phyloP scores from a whole-genome alignment of 2,113 vertebrate species.

The Lepisosteus oculatus region DNA sequence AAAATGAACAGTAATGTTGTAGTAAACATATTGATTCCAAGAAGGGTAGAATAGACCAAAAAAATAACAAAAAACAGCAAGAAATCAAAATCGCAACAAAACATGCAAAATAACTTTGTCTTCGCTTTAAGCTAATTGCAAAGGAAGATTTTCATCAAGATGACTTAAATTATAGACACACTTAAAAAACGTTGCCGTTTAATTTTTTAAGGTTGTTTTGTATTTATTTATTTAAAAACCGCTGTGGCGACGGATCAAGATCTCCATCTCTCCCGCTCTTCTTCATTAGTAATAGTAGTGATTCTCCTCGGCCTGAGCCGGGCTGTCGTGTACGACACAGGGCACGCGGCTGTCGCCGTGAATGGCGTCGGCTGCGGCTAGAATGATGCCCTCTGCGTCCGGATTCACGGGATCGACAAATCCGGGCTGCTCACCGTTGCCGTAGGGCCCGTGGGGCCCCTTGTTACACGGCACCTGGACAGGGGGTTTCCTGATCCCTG shows the following conservation, averaged over 20 bases:
- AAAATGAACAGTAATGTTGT: too few species aligned
- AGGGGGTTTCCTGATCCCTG: neutral
- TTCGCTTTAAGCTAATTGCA: neutral
- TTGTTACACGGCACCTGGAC: neutral
- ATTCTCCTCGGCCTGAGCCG: neutral
- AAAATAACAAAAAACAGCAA: too few species aligned
- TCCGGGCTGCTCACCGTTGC: neutral
- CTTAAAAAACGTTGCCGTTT: neutral
- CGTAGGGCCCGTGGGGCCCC: neutral
- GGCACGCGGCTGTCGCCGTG: neutral
- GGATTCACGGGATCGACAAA: neutral
- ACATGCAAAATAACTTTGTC: neutral
- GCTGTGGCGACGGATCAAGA: neutral
- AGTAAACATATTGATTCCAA: too few species aligned
- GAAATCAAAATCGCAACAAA: neutral
- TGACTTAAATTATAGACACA: neutral
- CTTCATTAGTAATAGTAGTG: neutral
- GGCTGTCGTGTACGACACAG: neutral
- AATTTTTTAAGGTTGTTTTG: neutral
- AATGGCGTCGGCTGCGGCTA: neutral
- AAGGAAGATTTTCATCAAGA: neutral
- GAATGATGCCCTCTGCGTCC: neutral
- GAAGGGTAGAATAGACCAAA: too few species aligned
- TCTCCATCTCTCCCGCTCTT: neutral
- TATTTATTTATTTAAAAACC: neutral